Conservation (phyloP, 2,888 invertebrate species). For the Apodemia hepburni region DNA sequence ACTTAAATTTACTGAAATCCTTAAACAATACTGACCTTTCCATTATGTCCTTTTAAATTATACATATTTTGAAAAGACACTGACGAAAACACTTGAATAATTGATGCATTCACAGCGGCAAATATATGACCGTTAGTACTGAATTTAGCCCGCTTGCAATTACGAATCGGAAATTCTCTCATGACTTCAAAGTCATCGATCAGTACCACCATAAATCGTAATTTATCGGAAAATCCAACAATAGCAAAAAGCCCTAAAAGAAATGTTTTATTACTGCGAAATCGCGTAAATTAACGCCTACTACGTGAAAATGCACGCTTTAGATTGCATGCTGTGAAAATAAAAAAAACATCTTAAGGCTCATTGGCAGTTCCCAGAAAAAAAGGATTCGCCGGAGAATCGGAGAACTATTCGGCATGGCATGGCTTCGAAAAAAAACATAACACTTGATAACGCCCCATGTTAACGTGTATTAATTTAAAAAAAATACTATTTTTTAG, state of each 20-base stretch:
- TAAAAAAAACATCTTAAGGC: no score
- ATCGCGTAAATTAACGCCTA: no score
- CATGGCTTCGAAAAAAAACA: no score
- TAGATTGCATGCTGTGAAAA: no score
- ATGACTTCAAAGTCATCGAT: conserved; percentile 91
- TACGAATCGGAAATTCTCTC: conserved; percentile 86
- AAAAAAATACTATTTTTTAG: no score
- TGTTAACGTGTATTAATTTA: no score
- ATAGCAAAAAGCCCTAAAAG: conserved; percentile 89
- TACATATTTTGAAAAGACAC: conserved; percentile 88
- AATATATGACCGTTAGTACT: conserved; percentile 94
- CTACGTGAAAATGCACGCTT: no score
- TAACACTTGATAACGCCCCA: no score
- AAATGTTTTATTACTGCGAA: not conserved
- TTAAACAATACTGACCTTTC: conserved; percentile 68
- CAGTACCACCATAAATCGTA: conserved; percentile 92
- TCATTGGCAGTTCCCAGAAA: no score
- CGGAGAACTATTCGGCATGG: no score
- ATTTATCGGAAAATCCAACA: conserved; percentile 94
- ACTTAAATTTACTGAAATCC: no score
- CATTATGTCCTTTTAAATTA: conserved; percentile 90
- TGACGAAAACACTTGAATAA: conserved; percentile 92
- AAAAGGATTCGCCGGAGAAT: no score
- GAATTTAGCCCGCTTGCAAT: conserved; percentile 89
- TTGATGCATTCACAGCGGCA: conserved; percentile 92